Conservation (phyloP, 2,797 vertebrate genomes). For the Macropodus opercularis region DNA sequence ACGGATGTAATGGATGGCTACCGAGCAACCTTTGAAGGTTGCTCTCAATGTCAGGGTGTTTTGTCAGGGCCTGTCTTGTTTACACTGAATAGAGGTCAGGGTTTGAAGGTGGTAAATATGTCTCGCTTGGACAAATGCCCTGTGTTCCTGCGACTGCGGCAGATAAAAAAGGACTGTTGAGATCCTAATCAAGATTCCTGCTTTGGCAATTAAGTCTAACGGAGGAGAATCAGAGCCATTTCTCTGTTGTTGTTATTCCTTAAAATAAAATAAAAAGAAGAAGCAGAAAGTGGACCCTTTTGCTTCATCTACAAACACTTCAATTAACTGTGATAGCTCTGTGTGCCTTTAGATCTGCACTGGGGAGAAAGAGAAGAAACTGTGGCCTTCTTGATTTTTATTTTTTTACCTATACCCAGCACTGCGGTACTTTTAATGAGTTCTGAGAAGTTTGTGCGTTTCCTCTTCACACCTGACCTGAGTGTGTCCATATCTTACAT, state of each 20-base stretch:
- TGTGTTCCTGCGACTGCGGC: conserved; percentile 29
- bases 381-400: conserved; percentile 25
- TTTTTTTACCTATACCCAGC: conserved; percentile 23
- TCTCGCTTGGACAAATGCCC: conserved; percentile 63
- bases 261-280: conserved; percentile 12
- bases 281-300: conserved; percentile 32
- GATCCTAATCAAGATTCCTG: conserved; percentile 73
- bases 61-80: conserved; percentile 49
- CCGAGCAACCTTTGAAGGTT: conserved; percentile 44
- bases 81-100: conserved; percentile 36
- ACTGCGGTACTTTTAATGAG: conserved; percentile 31
- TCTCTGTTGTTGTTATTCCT: conserved; percentile 52
- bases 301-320: conserved; percentile 47
- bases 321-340: conserved; percentile 53
- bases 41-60: conserved; percentile 53
- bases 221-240: conserved; percentile 52
- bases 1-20: conserved; percentile 31
- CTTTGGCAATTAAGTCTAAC: conserved; percentile 73
- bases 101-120: conserved; percentile 58
- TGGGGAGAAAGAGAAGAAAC: conserved; percentile 23
- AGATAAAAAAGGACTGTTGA: conserved; percentile 55
- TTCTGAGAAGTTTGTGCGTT: conserved; percentile 18
- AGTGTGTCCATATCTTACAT: no score
- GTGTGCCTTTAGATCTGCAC: conserved; percentile 24
- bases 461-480: neutral